Base-by-base conservation (phyloP, 2,888 invertebrate genomes). In the Arrhopalites spinosus region DNA sequence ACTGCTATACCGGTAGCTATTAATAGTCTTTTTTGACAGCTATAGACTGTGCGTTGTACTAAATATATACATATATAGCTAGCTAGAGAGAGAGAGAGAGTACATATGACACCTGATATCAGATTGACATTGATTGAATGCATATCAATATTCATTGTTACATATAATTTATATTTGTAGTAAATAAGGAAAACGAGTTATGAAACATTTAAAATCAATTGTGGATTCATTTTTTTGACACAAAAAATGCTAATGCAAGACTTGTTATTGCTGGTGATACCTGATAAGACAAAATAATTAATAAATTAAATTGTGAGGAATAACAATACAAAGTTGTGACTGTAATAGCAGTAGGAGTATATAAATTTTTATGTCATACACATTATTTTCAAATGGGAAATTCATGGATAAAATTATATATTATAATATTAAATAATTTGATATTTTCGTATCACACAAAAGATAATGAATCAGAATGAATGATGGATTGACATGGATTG, bases 401-500 rank as follows among this genome's bases (percentile, higher is more conserved):
- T 50, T 50, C 3, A 17, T 50, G n/a, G 15, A 50, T 50, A n/a
- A 50, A 50, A 45, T 11, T 45, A 45, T 45, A 45, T 45, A 45
- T 11, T 45, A 45, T 45, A 45, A 7, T n/a, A n/a, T n/a, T n/a
- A n/a, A 36, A 36, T 36, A 36, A 36, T 36, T 36, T 36, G 36
- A 36, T 36, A 36, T 36, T 36, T 36, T 36, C 11, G 5, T 11
- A 36, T 36, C 36, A 36, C 36, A 36, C 36, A 36, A 3, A 36
- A 7, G 36, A 36, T 36, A 36, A 36, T 36, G 36, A 36, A 36
- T 36, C 36, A 36, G 15, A 20, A 47, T 23, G 50, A 70, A 70
- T 70, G 69, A 70, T 70, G 53, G 53, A 70, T 70, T 56, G 56
- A 56, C 53, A 56, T 56, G 53, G 56, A 70, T 56, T 29, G 53